phyloP scores from a whole-genome alignment of 2,888 invertebrate species.

The Stenichneumon culpator region DNA sequence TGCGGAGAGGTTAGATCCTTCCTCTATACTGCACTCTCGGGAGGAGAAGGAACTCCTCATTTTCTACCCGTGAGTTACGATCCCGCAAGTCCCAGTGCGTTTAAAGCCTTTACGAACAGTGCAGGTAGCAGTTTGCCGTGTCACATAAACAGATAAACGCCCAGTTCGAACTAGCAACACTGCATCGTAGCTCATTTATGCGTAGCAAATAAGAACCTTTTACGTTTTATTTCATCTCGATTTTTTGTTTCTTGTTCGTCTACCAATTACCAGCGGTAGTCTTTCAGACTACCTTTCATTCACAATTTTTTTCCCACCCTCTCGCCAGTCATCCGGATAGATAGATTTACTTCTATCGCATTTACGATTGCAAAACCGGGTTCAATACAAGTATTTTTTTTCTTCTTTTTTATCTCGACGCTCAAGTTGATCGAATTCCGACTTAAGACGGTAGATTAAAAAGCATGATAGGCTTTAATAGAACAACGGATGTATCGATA shows the following conservation, averaged over 20 bases:
- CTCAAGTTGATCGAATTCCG: background rate
- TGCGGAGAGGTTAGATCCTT: background rate
- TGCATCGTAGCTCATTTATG: constrained; percentile 37
- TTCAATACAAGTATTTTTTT: background rate
- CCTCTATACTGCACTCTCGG: background rate
- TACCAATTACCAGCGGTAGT: constrained; percentile 33
- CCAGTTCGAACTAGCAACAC: background rate
- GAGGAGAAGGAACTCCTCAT: constrained; percentile 36
- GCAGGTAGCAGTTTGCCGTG: constrained; percentile 46
- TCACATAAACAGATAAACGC: constrained; percentile 54
- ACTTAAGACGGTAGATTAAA: background rate
- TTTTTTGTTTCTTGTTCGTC: background rate
- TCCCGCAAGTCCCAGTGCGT: constrained; percentile 31
- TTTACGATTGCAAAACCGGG: constrained; percentile 28
- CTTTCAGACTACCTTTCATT: constrained; percentile 5
- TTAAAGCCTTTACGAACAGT: background rate
- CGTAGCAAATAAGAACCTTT: constrained; percentile 17
- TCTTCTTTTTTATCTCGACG: background rate
- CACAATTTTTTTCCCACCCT: constrained; percentile 26
- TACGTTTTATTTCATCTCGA: constrained; percentile 11
- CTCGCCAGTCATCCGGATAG: constrained; percentile 22
- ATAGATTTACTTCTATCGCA: constrained; percentile 19
- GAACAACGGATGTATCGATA: background rate
- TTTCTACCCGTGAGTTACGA: constrained; percentile 39
- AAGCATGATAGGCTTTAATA: background rate